Evolutionary conservation across 1,140 invertebrate genomes (phyloP), one percentile per base, ranked within the genome.

Genomic region (Babylonia areolata): DNA sequence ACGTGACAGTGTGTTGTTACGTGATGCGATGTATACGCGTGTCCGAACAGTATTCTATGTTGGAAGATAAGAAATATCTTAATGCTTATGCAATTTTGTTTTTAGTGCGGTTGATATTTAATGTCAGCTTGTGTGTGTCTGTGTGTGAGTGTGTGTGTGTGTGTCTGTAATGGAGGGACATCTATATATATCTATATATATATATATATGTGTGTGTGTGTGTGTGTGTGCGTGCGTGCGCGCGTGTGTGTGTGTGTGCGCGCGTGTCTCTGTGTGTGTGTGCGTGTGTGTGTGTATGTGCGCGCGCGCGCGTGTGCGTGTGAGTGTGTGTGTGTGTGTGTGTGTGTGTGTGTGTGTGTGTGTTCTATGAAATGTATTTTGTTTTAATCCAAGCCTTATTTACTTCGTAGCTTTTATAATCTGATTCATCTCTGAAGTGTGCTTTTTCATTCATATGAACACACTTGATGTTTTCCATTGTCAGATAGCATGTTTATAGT

Each of bases 201-300:
- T 64, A 23, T 11, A 23, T 64, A 23, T 11, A 23, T 64, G 58
- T 23, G 58, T 64, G 58, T 23, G 58, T 64, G 58, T 23, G 58
- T 64, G 58, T 64, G 58, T 64, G 58, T 20, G 58, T 64, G 58
- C 58, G 58, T 64, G 58, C 58, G 58, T 64, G 58, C 58, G 58
- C 23, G 58, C 58, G 58, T 64, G 58, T 28, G 58, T 64, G 58
- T 28, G 58, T 64, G 58, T 28, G 58, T 64, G 58, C 20, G 58
- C 23, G 58, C 20, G 58, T 64, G 58, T 28, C 9, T 64, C 9
- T 28, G 58, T 64, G 58, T 28, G 58, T 64, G 58, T 64, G 58
- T 64, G 58, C 23, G 58, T 64, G 58, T 64, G 58, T 64, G 58
- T 64, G 58, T 64, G 58, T 64, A 20, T 64, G 58, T 64, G 58